These are phyloP conservation scores for Rhegmatorhina hoffmannsi DNA, from an alignment of 2,113 vertebrate species.

Conservation along the genomic window DNA sequence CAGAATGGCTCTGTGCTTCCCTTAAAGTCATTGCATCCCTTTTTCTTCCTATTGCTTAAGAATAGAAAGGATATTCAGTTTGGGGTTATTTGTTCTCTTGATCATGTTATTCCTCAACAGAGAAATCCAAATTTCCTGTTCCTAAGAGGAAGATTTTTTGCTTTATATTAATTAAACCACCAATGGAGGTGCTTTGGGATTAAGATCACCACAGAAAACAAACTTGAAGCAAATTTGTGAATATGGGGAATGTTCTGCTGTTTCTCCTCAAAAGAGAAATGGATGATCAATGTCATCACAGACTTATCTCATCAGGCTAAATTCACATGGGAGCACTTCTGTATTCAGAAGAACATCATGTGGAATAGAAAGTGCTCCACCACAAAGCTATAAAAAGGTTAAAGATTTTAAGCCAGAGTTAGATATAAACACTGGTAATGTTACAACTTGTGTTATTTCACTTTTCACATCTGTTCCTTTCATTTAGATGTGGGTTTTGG, in stretches of 20 bases:
- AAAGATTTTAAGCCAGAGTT: background rate
- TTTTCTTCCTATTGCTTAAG: background rate
- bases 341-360: background rate
- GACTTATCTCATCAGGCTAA: background rate
- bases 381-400: background rate
- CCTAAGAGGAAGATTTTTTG: background rate
- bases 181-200: background rate
- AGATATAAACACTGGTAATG: background rate
- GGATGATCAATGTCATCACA: background rate
- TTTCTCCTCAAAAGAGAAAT: background rate
- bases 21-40: background rate
- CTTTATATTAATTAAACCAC: background rate
- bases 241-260: background rate
- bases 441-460: background rate
- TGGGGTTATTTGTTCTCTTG: background rate
- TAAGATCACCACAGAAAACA: background rate
- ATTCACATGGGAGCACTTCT: background rate
- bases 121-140: background rate
- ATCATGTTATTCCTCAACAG: background rate
- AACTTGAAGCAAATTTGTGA: background rate
- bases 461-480: constrained; percentile 9
- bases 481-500: background rate
- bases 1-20: background rate
- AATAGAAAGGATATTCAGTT: background rate
- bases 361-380: background rate